Evolutionary conservation across 2,888 invertebrate genomes (phyloP).

Genomic region (Eupithecia exiguata): DNA sequence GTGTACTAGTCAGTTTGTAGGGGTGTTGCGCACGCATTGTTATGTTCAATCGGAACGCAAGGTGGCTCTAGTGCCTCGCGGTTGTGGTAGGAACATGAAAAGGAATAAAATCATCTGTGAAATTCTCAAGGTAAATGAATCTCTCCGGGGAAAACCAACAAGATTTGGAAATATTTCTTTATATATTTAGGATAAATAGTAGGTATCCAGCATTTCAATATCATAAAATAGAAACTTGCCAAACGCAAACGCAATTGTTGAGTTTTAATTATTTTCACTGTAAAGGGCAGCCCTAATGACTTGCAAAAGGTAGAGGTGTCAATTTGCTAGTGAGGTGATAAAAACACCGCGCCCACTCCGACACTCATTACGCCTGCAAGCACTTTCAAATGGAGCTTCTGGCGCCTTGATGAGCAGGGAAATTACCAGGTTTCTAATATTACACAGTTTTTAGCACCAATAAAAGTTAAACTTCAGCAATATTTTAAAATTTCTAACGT

Average conservation of each 20-base stretch:
- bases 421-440: background rate
- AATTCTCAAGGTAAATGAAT: background rate
- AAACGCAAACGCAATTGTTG: background rate
- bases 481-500: background rate
- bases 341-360: slow-evolving; percentile 45
- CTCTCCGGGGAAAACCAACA: background rate
- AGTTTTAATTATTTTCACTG: background rate
- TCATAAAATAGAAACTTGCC: background rate
- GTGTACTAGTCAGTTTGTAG: slow-evolving; percentile 47
- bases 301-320: slow-evolving; percentile 51
- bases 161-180: too few species aligned
- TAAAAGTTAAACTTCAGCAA: background rate
- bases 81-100: slow-evolving; percentile 4
- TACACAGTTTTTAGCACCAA: background rate
- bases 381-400: slow-evolving; percentile 6
- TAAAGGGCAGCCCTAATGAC: slow-evolving; percentile 39
- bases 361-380: slow-evolving; percentile 44
- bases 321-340: slow-evolving; percentile 60
- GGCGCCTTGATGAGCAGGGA: slow-evolving; percentile 22
- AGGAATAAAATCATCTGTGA: slow-evolving; percentile 1
- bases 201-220: too few species aligned
- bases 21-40: slow-evolving; percentile 55
- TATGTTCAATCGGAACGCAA: slow-evolving; percentile 44
- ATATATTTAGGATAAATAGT: too few species aligned
- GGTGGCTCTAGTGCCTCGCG: slow-evolving; percentile 23